Evolutionary conservation across 2,888 invertebrate genomes (phyloP).

Genomic region (Phanerotoma sp.): DNA sequence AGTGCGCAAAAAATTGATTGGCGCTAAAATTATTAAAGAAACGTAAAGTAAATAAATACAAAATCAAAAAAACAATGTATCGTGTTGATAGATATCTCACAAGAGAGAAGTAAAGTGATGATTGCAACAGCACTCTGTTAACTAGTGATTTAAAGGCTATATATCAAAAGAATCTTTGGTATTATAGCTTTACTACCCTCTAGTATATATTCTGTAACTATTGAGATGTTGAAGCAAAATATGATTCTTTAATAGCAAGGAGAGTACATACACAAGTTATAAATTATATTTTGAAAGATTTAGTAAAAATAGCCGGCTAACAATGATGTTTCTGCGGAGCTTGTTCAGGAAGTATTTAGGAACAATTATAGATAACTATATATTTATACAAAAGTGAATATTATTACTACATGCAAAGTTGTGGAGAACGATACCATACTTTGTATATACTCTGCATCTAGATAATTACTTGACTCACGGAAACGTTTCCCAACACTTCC

Average conservation of each 20-base stretch:
- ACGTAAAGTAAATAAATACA: slow-evolving; percentile 1
- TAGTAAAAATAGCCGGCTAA: slow-evolving; percentile 12
- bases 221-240: slow-evolving; percentile 41
- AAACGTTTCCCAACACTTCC: slow-evolving; percentile 30
- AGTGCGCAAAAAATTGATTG: too few species aligned
- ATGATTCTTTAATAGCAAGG: background rate
- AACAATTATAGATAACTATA: slow-evolving; percentile 19
- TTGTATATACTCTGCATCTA: slow-evolving; percentile 2
- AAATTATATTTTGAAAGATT: slow-evolving; percentile 16
- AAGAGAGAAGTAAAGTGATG: slow-evolving; percentile 47
- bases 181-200: slow-evolving; percentile 20
- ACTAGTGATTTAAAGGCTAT: slow-evolving; percentile 56
- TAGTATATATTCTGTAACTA: background rate
- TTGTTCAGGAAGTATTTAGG: slow-evolving; percentile 14
- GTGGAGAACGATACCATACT: background rate
- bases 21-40: slow-evolving; percentile 43
- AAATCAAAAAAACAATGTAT: slow-evolving; percentile 5
- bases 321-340: slow-evolving; percentile 13
- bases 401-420: slow-evolving; percentile 13
- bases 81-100: slow-evolving; percentile 55
- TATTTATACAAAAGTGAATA: slow-evolving; percentile 1
- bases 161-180: slow-evolving; percentile 54
- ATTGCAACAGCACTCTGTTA: slow-evolving; percentile 23
- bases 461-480: slow-evolving; percentile 43
- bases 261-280: slow-evolving; percentile 1